Conservation (phyloP, 2,797 vertebrate genomes). For the Rhabdophis nuchalis region DNA sequence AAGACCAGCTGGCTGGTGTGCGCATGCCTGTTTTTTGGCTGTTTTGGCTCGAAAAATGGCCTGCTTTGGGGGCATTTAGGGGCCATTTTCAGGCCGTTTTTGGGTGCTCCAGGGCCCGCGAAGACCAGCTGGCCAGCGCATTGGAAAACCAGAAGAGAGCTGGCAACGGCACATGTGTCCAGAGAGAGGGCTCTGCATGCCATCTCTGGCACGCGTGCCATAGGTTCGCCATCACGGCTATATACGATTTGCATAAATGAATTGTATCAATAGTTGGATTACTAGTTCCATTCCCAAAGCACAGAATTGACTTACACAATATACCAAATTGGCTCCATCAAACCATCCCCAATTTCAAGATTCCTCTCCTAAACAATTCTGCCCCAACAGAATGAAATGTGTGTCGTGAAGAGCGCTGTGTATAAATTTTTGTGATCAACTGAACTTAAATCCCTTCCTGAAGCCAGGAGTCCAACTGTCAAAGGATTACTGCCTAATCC, state of each 20-base stretch:
- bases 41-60: too few relatives aligned
- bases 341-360: neutral
- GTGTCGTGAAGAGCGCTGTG: neutral
- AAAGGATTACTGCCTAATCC: accelerated
- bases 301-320: neutral
- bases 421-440: neutral
- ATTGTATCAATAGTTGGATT: neutral
- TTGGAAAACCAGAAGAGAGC: too few relatives aligned
- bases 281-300: neutral
- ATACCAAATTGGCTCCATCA: neutral
- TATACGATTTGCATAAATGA: neutral
- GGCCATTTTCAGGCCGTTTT: too few relatives aligned
- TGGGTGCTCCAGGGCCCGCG: too few relatives aligned
- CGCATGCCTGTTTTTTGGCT: too few relatives aligned
- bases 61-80: too few relatives aligned
- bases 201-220: too few relatives aligned
- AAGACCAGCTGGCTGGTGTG: too few relatives aligned
- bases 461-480: accelerated
- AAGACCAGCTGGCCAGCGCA: too few relatives aligned
- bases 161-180: too few relatives aligned
- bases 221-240: too few relatives aligned
- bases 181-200: too few relatives aligned
- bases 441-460: neutral
- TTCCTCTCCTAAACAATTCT: neutral
- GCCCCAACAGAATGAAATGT: neutral